A percentile compares a stretch with the other conserved stretches of the same genome.
phyloP scores from a whole-genome alignment of 2,797 vertebrate species.

The Choloepus didactylus region DNA sequence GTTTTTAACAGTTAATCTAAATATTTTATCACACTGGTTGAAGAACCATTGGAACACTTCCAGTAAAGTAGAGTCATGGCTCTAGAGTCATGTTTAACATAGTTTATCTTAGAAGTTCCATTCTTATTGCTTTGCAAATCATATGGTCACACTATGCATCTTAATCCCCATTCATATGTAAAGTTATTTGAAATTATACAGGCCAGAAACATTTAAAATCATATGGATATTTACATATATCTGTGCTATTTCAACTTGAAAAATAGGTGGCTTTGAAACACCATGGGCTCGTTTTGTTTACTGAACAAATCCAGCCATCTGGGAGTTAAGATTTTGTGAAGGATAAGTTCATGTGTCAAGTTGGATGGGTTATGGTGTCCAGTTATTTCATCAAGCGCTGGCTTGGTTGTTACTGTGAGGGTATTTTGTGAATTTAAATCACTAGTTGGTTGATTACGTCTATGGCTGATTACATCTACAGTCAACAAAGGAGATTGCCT shows the following conservation, averaged over 20 bases:
- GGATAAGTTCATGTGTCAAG: no score
- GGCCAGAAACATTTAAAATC: background rate
- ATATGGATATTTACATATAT: background rate
- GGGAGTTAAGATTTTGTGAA: no score
- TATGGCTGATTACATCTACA: no score
- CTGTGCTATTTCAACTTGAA: background rate
- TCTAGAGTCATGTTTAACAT: constrained; percentile 40
- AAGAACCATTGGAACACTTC: constrained; percentile 38
- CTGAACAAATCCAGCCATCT: background rate
- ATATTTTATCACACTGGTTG: constrained; percentile 61
- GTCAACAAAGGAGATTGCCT: no score
- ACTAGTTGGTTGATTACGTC: no score
- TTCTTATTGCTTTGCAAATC: constrained; percentile 11
- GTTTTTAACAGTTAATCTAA: constrained; percentile 55
- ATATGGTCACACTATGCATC: background rate
- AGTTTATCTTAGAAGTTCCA: constrained; percentile 2
- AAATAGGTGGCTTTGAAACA: background rate
- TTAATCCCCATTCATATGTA: background rate
- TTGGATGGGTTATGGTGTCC: no score
- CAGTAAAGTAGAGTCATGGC: background rate
- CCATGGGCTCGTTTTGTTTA: background rate
- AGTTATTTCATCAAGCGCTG: no score
- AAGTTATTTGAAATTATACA: constrained; percentile 48
- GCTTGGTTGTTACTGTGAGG: no score
- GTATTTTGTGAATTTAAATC: no score